Base-by-base conservation (phyloP, 1,140 invertebrate species). In the Dendroctonus valens region DNA sequence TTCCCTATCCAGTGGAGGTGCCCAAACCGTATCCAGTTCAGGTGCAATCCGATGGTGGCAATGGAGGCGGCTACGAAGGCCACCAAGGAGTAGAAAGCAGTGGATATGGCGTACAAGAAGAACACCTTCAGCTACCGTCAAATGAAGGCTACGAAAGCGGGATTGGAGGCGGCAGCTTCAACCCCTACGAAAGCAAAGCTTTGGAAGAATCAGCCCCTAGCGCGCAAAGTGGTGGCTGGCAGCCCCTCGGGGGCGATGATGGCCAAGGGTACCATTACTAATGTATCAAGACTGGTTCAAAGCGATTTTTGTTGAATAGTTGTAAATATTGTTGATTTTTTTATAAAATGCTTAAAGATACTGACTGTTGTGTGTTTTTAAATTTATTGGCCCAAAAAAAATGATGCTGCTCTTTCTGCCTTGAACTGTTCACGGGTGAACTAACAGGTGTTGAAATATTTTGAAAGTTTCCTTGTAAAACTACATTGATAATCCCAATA, bases 1-100 rank as follows among this genome's bases (percentile, higher is more conserved):
- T 75, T 48, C 71, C 70, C 46, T 71, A 75, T 41, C 75, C 75
- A 3, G 70, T 76, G 9, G 74, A 76, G 60, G 73, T 76, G 39
- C 74, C 76, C 11, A 74, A 76, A 72, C 74, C 75, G 50, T 71
- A 71, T 41, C 74, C 74, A n/a, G 73, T 75, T 7, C 60, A 68
- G 38, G 71, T 76, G 15, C 76, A 63, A 51, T 52, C 48, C 14
- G n/a, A 48, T 38, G 15, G 6, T 42, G 48, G 40, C 7, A 5
- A 52, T 38, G 52, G 52, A n/a, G 69, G 66, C 14, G 61, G 42
- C 37, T 59, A 60, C 14, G 65, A 53, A 41, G 61, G 46, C 40
- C 66, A 68, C 40, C 66, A 68, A 51, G 59, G 59, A 14, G 14
- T 62, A n/a, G 66, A 68, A 57, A 46, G 66, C 4, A 53, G 48